Evolutionary conservation across 2,113 vertebrate species (phyloP).

Genomic region (Alethe diademata): DNA sequence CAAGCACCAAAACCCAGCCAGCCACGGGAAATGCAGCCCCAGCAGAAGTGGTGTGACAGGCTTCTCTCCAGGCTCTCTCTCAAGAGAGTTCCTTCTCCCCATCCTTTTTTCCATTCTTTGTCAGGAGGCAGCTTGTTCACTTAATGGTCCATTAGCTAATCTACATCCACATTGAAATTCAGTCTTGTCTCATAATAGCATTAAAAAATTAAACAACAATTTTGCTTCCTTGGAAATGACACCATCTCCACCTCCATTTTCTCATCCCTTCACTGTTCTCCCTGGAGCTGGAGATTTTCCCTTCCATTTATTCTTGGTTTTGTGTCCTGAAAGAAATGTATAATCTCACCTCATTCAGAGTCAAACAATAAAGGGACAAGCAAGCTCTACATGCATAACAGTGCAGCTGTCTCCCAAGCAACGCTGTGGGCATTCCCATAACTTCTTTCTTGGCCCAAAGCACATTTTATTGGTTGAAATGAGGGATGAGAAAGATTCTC

Average conservation of each 20-base stretch:
- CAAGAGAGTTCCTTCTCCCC: background rate
- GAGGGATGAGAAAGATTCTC: conserved; percentile 36
- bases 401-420: conserved; percentile 40
- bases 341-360: conserved; percentile 48
- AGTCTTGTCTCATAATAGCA: conserved; percentile 32
- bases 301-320: conserved; percentile 13
- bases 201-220: conserved; percentile 19
- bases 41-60: background rate
- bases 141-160: conserved; percentile 52
- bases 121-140: conserved; percentile 2
- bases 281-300: background rate
- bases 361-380: conserved; percentile 53
- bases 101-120: background rate
- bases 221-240: conserved; percentile 45
- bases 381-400: background rate
- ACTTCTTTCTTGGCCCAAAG: conserved; percentile 8
- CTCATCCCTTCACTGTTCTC: conserved; percentile 5
- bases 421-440: conserved; percentile 29
- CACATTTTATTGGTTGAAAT: background rate
- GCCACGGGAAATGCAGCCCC: background rate
- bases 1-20: background rate
- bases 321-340: conserved; percentile 30
- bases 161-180: conserved; percentile 45
- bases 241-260: conserved; percentile 19
- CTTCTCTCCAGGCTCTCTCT: background rate